Evolutionary conservation across 2,888 invertebrate genomes (phyloP), one percentile per base, ranked within the genome.

Genomic region (Busseola fusca): DNA sequence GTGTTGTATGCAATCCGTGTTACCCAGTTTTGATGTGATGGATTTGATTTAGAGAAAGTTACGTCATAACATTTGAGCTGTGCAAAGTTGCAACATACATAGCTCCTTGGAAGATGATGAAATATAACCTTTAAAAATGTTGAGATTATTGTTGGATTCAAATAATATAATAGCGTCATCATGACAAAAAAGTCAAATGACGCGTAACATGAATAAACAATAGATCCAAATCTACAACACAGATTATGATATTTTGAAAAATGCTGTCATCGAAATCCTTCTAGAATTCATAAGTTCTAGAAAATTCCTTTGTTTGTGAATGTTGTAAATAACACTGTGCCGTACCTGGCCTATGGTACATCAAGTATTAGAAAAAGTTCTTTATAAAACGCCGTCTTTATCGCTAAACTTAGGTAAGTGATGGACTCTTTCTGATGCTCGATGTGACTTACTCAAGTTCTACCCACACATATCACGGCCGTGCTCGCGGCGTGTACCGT

Each of bases 271-370:
- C 3, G 12, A 48, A 34, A 50, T 54, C 1, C 4, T 18, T 56
- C 16, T 59, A 67, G 34, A 64, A 69, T 50, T 50, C n/a, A 27
- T 10, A 45, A 18, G 4, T 58, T 75, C 25, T 60, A 34, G 37
- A 77, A 60, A 34, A n/a, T 65, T 64, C 1, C 18, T 40, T n/a
- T 45, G n/a, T 37, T 52, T 74, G 56, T 69, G 18, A 7, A 63
- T 65, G 37, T 72, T 78, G 79, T 79, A 69, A 82, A 82, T 79
- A 79, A 67, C 59, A 56, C 58, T 65, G 69, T 45, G 62, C 14
- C 0, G 37, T 72, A 75, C 37, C 68, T 40, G 37, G 54, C 21
- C 1, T n/a, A 30, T 57, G 56, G 3, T 25, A 34, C 25, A 40
- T 50, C 56, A 56, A 40, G 25, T 25, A 34, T 76, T 76, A 40